Base-by-base conservation (phyloP, 2,797 vertebrate species). In the Erpetoichthys calabaricus region DNA sequence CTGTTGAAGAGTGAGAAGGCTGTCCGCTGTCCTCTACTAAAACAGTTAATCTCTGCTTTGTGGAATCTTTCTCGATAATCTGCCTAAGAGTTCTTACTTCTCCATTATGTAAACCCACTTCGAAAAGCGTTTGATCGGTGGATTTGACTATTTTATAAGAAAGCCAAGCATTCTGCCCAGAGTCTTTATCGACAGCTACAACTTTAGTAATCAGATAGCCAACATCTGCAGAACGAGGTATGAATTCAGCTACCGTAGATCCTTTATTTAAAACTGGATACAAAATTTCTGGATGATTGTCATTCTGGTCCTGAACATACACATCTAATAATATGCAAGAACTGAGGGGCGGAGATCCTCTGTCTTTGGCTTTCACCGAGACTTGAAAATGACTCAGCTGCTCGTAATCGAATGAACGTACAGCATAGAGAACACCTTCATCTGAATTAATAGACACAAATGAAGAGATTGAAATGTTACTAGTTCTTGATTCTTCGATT, bases 391-490 rank as follows among this genome's bases (percentile, higher is more conserved):
- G 63, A 71, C 79, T 83, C 7, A 56, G 75, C 65, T 79, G 79
- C 50, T 84, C 83, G 52, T 77, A 85, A 64, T 84, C 84, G 8
- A 85, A 84, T 3, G 78, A 79, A 1, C 73, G 70, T 41, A 73
- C 61, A 46, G 81, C 76, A 61, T 65, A 56, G 62, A 85, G 71
- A 51, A 75, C 72, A 43, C 83, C 83, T 47, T 68, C 80, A 59
- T 83, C 73, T 64, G 75, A 67, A 70, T 79, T 80, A 1, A 85
- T 73, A 44, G 80, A 76, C 60, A 85, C 73, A 67, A 74, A 77
- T 5, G 67, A n/a, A 0, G 73, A 77, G 6, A 76, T 68, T 60
- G 72, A 67, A 56, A 77, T 62, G 3, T 73, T 80, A n/a, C 75
- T 75, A 47, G 80, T n/a, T 2, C 73, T 64, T 49, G 45, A 50